phyloP scores from a whole-genome alignment of 2,888 invertebrate species.

The Pinctada fucata region DNA sequence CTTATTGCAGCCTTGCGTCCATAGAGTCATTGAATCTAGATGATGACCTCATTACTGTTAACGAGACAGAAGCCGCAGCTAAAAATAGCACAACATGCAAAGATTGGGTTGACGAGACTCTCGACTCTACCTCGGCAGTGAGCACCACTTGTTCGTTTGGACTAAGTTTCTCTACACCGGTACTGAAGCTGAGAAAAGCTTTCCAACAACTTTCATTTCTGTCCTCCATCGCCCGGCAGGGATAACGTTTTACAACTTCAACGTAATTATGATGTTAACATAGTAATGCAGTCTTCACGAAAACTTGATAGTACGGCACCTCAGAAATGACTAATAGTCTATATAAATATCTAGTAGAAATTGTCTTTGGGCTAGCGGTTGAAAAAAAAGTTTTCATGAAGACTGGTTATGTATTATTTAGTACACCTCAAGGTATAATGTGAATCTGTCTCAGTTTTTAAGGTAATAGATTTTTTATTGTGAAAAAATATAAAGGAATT shows the following conservation, averaged over 20 bases:
- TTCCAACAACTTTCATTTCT: background rate
- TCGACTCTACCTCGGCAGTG: background rate
- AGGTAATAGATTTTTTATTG: too few relatives aligned
- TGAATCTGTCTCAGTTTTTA: too few relatives aligned
- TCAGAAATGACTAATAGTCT: too few relatives aligned
- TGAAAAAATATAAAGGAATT: too few relatives aligned
- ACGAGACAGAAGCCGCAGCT: background rate
- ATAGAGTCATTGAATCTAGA: background rate
- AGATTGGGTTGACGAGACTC: background rate
- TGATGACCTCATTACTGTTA: background rate
- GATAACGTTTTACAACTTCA: background rate
- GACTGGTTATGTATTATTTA: too few relatives aligned
- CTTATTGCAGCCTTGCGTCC: background rate
- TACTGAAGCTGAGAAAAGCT: background rate
- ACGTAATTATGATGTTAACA: too few relatives aligned
- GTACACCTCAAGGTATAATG: too few relatives aligned
- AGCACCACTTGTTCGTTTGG: background rate
- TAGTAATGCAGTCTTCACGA: too few relatives aligned
- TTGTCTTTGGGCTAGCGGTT: too few relatives aligned
- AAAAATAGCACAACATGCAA: background rate
- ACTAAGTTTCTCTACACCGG: background rate
- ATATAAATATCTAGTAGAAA: too few relatives aligned
- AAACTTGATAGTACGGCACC: too few relatives aligned
- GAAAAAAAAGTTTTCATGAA: too few relatives aligned
- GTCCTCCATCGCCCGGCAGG: background rate